Base-by-base conservation (phyloP, 2,113 vertebrate genomes). In the Cyanocitta stelleri region DNA sequence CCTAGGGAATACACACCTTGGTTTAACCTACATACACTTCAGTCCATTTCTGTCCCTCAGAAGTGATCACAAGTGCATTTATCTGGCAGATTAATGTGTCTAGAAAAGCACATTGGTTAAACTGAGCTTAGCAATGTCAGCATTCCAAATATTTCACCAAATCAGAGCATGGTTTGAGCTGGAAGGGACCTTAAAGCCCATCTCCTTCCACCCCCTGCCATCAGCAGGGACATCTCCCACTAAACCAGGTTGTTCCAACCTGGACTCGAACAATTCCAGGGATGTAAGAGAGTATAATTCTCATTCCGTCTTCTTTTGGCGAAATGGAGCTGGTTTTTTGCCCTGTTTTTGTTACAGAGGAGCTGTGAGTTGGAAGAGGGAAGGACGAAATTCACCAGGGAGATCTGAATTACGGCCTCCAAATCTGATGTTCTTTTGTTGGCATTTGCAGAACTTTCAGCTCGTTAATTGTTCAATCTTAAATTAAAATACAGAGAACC, bases 1-100 rank as follows among this genome's bases (percentile, higher is more conserved):
- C 96, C 87, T 91, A 89, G 97, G 97, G 97, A 93, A 97, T 93
- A 94, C 96, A 96, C 97, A 93, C 97, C 97, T 96, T 82, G 87
- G 35, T 94, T 90, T 96, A 95, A 97, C 96, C 96, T 96, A 96
- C 93, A 97, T 97, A 95, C 76, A 73, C 85, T 89, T 41, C 80
- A 90, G 93, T 74, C 92, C 94, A 54, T 89, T 89, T 75, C 79
- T 85, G 96, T 71, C 95, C 93, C 93, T 85, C 80, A 87, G 63
- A 95, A 96, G 92, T 35, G 29, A 78, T 73, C 73, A 59, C 59
- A 58, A 84, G 64, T 71, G 63, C 26, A 5, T 87, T 88, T 81
- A 74, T 56, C 85, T 66, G 83, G 62, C 66, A 67, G 46, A 73
- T 76, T 69, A 11, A 55, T 14, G 55, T 46, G 44, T 77, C n/a